phyloP scores from a whole-genome alignment of 2,797 vertebrate species.

The Sandelia bainsii region DNA sequence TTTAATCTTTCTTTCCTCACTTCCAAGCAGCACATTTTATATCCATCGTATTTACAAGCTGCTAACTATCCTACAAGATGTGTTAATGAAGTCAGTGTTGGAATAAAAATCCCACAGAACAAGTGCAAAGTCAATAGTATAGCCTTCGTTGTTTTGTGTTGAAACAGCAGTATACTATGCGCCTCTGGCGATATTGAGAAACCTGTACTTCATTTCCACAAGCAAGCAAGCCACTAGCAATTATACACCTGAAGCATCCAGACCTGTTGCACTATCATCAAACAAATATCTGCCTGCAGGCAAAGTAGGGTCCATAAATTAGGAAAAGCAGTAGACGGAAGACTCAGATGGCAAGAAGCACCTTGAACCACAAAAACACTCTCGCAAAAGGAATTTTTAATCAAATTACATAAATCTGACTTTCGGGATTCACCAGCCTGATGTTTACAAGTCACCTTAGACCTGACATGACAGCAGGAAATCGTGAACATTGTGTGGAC shows the following conservation, averaged over 20 bases:
- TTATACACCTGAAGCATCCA: conserved; percentile 88
- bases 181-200: conserved; percentile 77
- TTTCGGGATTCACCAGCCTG: conserved; percentile 35
- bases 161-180: conserved; percentile 63
- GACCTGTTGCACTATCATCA: conserved; percentile 86
- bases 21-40: conserved; percentile 58
- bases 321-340: conserved; percentile 68
- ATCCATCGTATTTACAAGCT: conserved; percentile 68
- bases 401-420: conserved; percentile 26
- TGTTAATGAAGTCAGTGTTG: conserved; percentile 60
- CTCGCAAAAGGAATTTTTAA: conserved; percentile 31
- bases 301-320: conserved; percentile 80
- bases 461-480: conserved; percentile 60
- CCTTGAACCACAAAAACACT: conserved; percentile 52
- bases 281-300: conserved; percentile 87
- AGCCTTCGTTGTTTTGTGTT: conserved; percentile 31
- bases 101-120: conserved; percentile 50
- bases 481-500: conserved; percentile 53
- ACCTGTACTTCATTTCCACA: conserved; percentile 82
- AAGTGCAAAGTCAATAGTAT: conserved; percentile 45
- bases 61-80: conserved; percentile 50
- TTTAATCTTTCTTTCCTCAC: conserved; percentile 38
- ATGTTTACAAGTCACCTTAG: conserved; percentile 62
- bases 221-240: conserved; percentile 84
- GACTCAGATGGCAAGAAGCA: conserved; percentile 54